Base-by-base conservation (phyloP, 2,888 invertebrate genomes). In the Leucania comma region DNA sequence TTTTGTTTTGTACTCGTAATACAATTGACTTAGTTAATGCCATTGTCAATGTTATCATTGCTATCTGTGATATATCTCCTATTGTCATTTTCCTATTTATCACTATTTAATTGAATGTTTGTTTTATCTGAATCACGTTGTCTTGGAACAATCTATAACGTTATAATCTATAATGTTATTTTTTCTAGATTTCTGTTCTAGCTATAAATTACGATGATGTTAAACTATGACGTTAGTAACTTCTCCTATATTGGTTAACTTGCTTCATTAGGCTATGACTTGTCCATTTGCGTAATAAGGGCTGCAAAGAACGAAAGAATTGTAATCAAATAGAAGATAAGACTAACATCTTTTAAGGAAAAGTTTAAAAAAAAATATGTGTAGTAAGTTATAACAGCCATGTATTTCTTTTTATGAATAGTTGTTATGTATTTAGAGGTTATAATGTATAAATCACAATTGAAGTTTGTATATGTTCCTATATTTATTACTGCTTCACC, bases 1-100 rank as follows among this genome's bases (percentile, higher is more conserved):
- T 42, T 24, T 1, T 20, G 24, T 50, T 69, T 22, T 29, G 0
- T 26, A 46, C 17, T 42, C 42, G 42, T 42, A 17, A 20, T 32
- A 51, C 46, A 22, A 29, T 63, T 61, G 14, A 56, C 46, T 32
- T 38, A 38, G 10, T 5, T 22, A 63, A 35, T 54, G 24, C 65
- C 75, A 65, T 51, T 79, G 71, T 71, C 75, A 71, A 59, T 75
- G 65, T 64, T 66, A 71, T 78, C 58, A 46, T 32, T 64, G 12
- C 20, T 60, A 59, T 54, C 69, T 29, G 3, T 14, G 9, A 26
- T 29, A 38, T 20, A 38, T 59, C 24, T 46, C 17, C 4, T 20
- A 53, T 35, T 59, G 14, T 57, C 50, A 62, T 77, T 62, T 71
- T 24, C 12, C 17, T 38, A 57, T 65, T 66, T 54, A 62, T 72